phyloP scores from a whole-genome alignment of 2,888 invertebrate genomes.

The Antitype chi region DNA sequence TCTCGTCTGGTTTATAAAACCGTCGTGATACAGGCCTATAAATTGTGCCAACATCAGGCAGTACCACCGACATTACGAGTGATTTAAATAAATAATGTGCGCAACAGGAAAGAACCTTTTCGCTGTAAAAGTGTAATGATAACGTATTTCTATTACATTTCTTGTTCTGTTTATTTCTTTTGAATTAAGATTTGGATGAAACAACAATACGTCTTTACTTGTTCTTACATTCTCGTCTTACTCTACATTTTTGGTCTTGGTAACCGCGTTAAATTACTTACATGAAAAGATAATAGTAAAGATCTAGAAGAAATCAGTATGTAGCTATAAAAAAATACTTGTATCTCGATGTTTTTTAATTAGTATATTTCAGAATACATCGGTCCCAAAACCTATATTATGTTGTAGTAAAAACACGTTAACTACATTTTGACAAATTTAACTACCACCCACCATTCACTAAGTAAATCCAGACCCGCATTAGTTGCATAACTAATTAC shows the following conservation, averaged over 20 bases:
- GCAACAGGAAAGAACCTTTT: constrained; percentile 49
- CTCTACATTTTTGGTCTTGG: neutral
- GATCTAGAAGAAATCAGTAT: neutral
- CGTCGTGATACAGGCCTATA: constrained; percentile 43
- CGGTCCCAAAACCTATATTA: neutral
- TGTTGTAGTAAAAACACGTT: neutral
- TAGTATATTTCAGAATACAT: neutral
- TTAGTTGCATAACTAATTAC: constrained; percentile 5
- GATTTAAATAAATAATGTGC: constrained; percentile 62
- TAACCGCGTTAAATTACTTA: neutral
- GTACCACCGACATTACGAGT: constrained; percentile 53
- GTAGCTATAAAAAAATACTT: neutral
- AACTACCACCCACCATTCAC: too few species aligned
- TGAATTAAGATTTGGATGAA: constrained; percentile 19
- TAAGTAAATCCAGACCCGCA: neutral
- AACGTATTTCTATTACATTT: constrained; percentile 37
- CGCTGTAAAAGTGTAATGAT: constrained; percentile 44
- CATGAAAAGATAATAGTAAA: neutral
- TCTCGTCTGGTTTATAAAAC: constrained; percentile 32
- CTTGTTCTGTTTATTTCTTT: constrained; percentile 34
- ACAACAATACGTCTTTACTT: neutral
- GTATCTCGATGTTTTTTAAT: neutral
- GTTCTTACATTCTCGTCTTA: neutral
- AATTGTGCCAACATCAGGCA: constrained; percentile 52
- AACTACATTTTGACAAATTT: neutral